phyloP scores from a whole-genome alignment of 1,140 invertebrate genomes.

The Drosophila lacertosa region DNA sequence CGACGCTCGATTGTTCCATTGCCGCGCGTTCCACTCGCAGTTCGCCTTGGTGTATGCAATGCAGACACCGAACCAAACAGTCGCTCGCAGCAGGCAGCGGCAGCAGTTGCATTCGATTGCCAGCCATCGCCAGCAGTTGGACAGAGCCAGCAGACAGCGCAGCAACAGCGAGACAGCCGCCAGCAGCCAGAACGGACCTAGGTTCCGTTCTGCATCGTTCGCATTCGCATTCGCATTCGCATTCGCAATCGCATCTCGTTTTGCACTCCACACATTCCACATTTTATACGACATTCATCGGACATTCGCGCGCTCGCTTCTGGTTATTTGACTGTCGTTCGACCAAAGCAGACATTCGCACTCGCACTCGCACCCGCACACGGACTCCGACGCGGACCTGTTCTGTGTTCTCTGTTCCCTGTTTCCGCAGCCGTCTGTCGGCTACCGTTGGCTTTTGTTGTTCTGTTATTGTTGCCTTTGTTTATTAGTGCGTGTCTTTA shows the following conservation, averaged over 20 bases:
- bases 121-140: constrained; percentile 18
- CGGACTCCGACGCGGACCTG: neutral
- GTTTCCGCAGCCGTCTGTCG: constrained; percentile 10
- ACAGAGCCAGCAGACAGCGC: constrained; percentile 2
- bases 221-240: constrained; percentile 2
- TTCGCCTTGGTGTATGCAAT: constrained; percentile 55
- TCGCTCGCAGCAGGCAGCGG: constrained; percentile 62
- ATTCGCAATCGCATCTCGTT: too few species aligned
- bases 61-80: constrained; percentile 34
- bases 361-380: too few species aligned
- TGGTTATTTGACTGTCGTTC: constrained; percentile 11
- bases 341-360: constrained; percentile 12
- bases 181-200: neutral
- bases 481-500: constrained; percentile 75
- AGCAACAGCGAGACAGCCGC: constrained; percentile 1
- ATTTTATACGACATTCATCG: constrained; percentile 31
- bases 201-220: constrained; percentile 13
- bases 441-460: constrained; percentile 17
- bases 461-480: constrained; percentile 74
- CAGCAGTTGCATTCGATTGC: constrained; percentile 47
- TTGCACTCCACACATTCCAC: constrained; percentile 12
- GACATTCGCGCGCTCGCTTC: constrained; percentile 10
- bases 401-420: neutral
- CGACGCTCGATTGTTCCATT: constrained; percentile 23
- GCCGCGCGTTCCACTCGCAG: constrained; percentile 35